Conservation (phyloP, 2,888 invertebrate species). For the Conomelus anceps region DNA sequence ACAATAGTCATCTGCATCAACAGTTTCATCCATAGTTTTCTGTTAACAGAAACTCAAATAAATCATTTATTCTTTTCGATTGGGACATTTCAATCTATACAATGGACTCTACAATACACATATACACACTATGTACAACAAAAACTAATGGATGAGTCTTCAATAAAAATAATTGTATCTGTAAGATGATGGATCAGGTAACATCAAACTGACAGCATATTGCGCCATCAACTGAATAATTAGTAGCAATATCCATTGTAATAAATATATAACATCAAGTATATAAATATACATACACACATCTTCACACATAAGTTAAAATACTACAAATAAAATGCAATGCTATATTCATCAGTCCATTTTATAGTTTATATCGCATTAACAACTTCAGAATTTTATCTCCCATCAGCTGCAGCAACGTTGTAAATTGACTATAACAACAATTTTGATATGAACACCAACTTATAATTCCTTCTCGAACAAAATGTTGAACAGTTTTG, state of each 20-base stretch:
- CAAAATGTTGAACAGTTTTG: neutral
- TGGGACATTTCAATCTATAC: neutral
- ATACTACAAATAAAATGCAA: constrained; percentile 26
- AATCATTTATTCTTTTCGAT: neutral
- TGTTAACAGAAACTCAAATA: neutral
- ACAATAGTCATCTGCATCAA: neutral
- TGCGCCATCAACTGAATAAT: constrained; percentile 6
- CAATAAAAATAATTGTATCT: constrained; percentile 18
- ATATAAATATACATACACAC: constrained; percentile 28
- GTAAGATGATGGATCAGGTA: constrained; percentile 2
- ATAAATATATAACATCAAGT: constrained; percentile 27
- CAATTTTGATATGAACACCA: neutral
- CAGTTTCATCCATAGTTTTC: neutral
- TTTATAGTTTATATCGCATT: neutral
- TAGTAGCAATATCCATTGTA: constrained; percentile 18
- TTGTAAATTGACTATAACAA: neutral
- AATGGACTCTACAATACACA: neutral
- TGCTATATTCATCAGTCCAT: constrained; percentile 12
- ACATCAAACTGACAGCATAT: constrained; percentile 5
- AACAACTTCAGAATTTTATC: neutral
- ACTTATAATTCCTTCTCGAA: neutral
- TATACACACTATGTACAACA: constrained; percentile 11
- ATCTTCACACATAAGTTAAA: constrained; percentile 25
- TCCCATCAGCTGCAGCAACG: neutral
- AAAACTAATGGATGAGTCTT: constrained; percentile 10